A percentile compares a stretch with the other conserved stretches of the same genome.
phyloP scores from a whole-genome alignment of 2,797 vertebrate species.

The Allenopithecus nigroviridis region DNA sequence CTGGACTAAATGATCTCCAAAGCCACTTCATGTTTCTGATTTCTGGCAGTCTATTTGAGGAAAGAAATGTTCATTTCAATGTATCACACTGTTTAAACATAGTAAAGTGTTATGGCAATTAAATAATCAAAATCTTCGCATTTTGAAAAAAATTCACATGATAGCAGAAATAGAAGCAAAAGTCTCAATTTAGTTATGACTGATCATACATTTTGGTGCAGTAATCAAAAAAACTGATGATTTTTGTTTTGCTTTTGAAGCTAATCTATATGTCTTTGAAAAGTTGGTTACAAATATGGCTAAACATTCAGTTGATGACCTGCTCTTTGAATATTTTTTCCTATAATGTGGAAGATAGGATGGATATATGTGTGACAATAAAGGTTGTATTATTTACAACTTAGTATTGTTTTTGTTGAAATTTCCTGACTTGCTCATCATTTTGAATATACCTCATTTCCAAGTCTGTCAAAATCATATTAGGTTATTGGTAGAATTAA shows the following conservation, averaged over 20 bases:
- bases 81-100: conserved; percentile 53
- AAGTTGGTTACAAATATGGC: background rate
- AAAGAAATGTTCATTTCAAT: conserved; percentile 61
- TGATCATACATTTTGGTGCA: conserved; percentile 49
- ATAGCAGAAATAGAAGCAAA: conserved; percentile 53
- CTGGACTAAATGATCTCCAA: background rate
- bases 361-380: background rate
- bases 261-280: conserved; percentile 50
- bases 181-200: conserved; percentile 57
- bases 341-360: background rate
- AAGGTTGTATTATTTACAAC: background rate
- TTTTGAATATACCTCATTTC: background rate
- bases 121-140: conserved; percentile 67
- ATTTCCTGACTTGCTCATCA: background rate
- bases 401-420: background rate
- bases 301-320: conserved; percentile 9
- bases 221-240: conserved; percentile 54
- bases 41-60: conserved; percentile 50
- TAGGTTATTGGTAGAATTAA: background rate
- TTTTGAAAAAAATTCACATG: background rate
- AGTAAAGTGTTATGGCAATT: conserved; percentile 63
- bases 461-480: background rate
- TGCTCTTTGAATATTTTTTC: background rate
- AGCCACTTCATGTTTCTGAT: background rate
- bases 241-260: conserved; percentile 62